Evolutionary conservation across 2,888 invertebrate species (phyloP).

Genomic region (Eupithecia subfuscata): DNA sequence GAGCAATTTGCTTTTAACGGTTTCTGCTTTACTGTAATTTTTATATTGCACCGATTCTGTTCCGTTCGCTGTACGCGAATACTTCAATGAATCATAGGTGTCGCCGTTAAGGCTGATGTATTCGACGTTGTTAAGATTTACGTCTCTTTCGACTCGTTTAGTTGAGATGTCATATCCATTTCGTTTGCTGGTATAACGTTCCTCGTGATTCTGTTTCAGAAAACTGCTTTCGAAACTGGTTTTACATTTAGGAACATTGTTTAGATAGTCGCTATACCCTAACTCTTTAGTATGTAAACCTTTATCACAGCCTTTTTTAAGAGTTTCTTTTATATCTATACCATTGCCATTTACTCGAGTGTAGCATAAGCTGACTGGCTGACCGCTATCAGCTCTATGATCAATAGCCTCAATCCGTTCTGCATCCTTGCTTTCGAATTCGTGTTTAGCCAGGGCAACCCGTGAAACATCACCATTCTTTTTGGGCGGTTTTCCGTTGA

Average conservation of each 20-base stretch:
- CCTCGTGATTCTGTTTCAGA: conserved; percentile 78
- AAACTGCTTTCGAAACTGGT: conserved; percentile 81
- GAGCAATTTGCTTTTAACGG: conserved; percentile 81
- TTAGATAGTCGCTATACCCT: conserved; percentile 78
- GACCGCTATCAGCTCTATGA: conserved; percentile 64
- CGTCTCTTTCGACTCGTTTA: conserved; percentile 76
- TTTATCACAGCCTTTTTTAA: conserved; percentile 82
- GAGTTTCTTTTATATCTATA: conserved; percentile 78
- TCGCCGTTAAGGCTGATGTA: conserved; percentile 77
- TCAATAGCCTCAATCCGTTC: conserved; percentile 67
- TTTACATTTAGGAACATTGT: conserved; percentile 83
- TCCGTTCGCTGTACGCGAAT: conserved; percentile 81
- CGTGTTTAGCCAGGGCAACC: conserved; percentile 75
- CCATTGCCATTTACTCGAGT: conserved; percentile 72
- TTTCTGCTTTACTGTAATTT: conserved; percentile 78
- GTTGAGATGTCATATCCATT: conserved; percentile 71
- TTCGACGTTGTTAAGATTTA: conserved; percentile 76
- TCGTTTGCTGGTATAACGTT: conserved; percentile 74
- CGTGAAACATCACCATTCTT: conserved; percentile 71
- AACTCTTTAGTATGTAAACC: conserved; percentile 79
- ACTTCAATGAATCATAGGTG: conserved; percentile 79
- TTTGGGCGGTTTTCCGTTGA: conserved; percentile 65
- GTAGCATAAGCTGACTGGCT: conserved; percentile 71
- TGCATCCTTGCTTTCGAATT: conserved; percentile 76
- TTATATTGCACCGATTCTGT: conserved; percentile 81